Evolutionary conservation across 2,797 vertebrate genomes (phyloP), one percentile per base, ranked within the genome.

Genomic region (Rhinella marina): DNA sequence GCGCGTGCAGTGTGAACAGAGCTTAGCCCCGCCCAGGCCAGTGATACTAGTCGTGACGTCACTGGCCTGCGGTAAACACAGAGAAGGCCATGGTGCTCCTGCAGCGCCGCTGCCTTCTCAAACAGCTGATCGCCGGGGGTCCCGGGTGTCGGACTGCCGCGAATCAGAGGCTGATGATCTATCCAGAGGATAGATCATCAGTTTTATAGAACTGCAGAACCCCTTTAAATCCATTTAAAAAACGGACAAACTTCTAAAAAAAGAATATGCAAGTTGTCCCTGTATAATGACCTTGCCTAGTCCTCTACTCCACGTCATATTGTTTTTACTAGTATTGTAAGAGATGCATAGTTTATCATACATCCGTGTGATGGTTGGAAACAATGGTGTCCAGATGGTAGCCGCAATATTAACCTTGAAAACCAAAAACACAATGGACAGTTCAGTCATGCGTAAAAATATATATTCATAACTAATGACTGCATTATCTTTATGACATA

Each of bases 381-480:
- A 52, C 50, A 62, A 59, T 70, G 23, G 16, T 61, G 48, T 81
- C 70, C 86, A 87, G 86, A 87, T 87, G 86, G 86, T 77, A n/a
- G 61, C 57, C 52, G 59, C 41, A 48, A 17, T 54, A 77, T 66
- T 87, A 82, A 87, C 86, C 86, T 87, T 87, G 68, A 80, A 72
- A 64, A 76, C 41, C 32, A 62, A 21, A 66, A 62, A 87, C 61
- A 48, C 48, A 82, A 62, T 25, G 86, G 86, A 82, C 80, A 64
- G 70, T 87, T 87, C 80, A 82, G 17, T 76, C 68, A 87, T 66
- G 86, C 72, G 48, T 76, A 81, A 82, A 62, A 82, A n/a, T 27
- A 32, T 73, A 80, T 82, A 62, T 81, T 9, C 79, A 19, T 52
- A 68, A 62, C 64, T 87, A 82, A 87, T 87, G 79, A 61, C 77